Percentiles rank a stretch among this genome's conserved stretches.
phyloP scores from a whole-genome alignment of 2,888 invertebrate genomes.

The Exephanes ischioxanthus region DNA sequence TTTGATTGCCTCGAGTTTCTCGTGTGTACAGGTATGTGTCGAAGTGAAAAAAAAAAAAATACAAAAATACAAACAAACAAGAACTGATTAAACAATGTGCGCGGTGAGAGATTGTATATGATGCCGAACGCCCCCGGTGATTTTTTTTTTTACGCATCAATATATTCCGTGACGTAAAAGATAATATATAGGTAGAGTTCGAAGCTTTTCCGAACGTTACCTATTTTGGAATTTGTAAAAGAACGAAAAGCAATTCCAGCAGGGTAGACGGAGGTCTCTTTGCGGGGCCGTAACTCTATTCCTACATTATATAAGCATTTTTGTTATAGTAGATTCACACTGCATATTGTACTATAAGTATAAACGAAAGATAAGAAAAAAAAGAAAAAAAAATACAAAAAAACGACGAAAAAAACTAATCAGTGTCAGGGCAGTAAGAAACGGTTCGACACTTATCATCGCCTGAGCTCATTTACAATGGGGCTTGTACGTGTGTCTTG shows the following conservation, averaged over 20 bases:
- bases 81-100: slow-evolving; percentile 3
- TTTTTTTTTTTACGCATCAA: slow-evolving; percentile 5
- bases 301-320: slow-evolving; percentile 73
- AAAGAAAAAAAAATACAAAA: slow-evolving; percentile 3
- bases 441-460: slow-evolving; percentile 53
- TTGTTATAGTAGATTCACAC: slow-evolving; percentile 70
- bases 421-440: slow-evolving; percentile 30
- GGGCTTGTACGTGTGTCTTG: slow-evolving; percentile 77
- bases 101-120: slow-evolving; percentile 5
- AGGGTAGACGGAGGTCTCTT: slow-evolving; percentile 15
- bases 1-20: neutral
- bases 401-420: slow-evolving; percentile 6
- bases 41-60: neutral
- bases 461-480: slow-evolving; percentile 51
- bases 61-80: neutral
- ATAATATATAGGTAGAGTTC: slow-evolving; percentile 39
- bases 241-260: slow-evolving; percentile 44
- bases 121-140: neutral
- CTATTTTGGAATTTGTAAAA: slow-evolving; percentile 34
- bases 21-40: neutral
- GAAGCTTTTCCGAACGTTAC: slow-evolving; percentile 41
- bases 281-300: slow-evolving; percentile 58
- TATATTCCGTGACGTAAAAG: slow-evolving; percentile 44
- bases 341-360: slow-evolving; percentile 69
- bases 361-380: slow-evolving; percentile 33